Percentiles rank a stretch among this genome's conserved stretches.
Conservation (phyloP, 2,113 vertebrate genomes). For the Genyomyrus donnyi region DNA sequence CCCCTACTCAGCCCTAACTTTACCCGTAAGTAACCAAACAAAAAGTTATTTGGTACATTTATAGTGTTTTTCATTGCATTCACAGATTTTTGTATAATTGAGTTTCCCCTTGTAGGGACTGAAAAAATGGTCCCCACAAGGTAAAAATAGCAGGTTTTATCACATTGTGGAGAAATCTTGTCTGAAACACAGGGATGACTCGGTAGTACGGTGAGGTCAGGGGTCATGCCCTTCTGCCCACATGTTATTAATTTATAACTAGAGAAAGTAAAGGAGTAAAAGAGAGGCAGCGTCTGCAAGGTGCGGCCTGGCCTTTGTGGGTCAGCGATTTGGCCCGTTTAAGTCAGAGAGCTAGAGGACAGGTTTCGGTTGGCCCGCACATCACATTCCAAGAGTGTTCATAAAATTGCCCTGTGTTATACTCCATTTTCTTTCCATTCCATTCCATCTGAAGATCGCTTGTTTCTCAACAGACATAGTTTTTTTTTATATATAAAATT, state of each 20-base stretch:
- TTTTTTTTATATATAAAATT: background rate
- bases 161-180: too few relatives aligned
- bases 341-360: background rate
- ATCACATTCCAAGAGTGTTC: background rate
- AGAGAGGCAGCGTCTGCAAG: background rate
- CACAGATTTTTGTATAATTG: too few relatives aligned
- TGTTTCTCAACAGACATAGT: background rate
- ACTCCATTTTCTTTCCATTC: background rate
- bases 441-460: background rate
- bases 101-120: too few relatives aligned
- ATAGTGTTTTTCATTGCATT: too few relatives aligned
- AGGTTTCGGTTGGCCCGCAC: background rate
- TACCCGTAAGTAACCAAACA: too few relatives aligned
- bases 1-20: too few relatives aligned
- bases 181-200: background rate
- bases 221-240: background rate
- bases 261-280: background rate
- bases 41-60: too few relatives aligned
- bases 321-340: background rate
- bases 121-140: too few relatives aligned
- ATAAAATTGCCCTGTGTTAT: background rate
- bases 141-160: too few relatives aligned
- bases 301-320: background rate
- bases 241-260: background rate
- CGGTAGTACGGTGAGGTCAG: background rate